These are phyloP conservation scores for Drosophila heteroneura DNA, from an alignment of 2,888 invertebrate genomes.

Conservation along the genomic window DNA sequence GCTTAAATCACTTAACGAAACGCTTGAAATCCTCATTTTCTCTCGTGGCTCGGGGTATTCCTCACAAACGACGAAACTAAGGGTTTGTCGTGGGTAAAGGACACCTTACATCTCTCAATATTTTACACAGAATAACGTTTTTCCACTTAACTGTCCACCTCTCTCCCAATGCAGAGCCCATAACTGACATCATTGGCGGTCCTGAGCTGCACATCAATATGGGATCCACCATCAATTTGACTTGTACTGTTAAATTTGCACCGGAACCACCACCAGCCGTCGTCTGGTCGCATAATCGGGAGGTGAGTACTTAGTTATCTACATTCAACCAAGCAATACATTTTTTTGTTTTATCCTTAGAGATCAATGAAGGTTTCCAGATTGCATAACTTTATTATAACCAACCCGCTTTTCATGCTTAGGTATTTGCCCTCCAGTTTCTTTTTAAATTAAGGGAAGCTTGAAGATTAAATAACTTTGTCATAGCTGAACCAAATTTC, in stretches of 20 bases:
- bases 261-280: slow-evolving; percentile 94
- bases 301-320: slow-evolving; percentile 84
- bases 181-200: slow-evolving; percentile 92
- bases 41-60: neutral
- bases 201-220: slow-evolving; percentile 94
- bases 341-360: neutral
- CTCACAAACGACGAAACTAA: neutral
- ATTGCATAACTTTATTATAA: neutral
- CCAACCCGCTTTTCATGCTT: neutral
- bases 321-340: neutral
- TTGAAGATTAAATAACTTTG: neutral
- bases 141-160: neutral
- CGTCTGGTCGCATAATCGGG: slow-evolving; percentile 92
- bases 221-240: slow-evolving; percentile 95
- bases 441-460: neutral
- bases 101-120: neutral
- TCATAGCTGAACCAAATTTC: neutral
- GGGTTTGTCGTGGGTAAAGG: neutral
- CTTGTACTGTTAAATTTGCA: slow-evolving; percentile 93
- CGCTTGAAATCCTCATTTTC: neutral
- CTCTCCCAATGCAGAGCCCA: slow-evolving; percentile 88
- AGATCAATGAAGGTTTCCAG: neutral
- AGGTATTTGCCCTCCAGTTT: neutral
- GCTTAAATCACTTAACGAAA: neutral
- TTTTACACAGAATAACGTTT: neutral